These are phyloP conservation scores for Mastomys natalensis DNA, from an alignment of 2,113 vertebrate species.

Conservation along the genomic window DNA sequence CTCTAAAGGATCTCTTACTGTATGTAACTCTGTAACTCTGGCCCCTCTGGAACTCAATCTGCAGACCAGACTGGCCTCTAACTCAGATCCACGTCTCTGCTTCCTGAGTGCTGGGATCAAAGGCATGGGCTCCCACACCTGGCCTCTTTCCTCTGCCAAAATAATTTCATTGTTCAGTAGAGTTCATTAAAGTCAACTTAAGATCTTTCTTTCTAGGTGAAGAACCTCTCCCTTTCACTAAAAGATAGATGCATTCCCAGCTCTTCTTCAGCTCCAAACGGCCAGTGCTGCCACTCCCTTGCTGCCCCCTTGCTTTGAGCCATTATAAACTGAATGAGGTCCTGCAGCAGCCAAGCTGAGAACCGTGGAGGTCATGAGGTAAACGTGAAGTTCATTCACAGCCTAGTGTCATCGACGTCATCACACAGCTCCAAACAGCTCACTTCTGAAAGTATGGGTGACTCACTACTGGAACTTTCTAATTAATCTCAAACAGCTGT, in stretches of 20 bases:
- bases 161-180: not conserved
- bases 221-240: not conserved
- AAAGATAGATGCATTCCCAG: not conserved
- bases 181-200: not conserved
- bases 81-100: not conserved
- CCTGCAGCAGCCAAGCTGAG: not conserved
- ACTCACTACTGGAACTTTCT: not conserved
- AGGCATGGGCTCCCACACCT: fast-evolving
- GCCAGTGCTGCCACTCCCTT: not conserved
- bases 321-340: not conserved
- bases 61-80: not conserved
- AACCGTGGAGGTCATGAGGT: not conserved
- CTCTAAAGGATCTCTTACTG: not conserved
- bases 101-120: not conserved
- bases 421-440: not conserved
- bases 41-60: not conserved
- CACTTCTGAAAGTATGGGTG: no score
- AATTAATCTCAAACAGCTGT: not conserved
- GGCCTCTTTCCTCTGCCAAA: not conserved
- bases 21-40: not conserved
- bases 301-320: not conserved
- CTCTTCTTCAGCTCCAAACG: not conserved
- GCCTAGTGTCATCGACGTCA: not conserved
- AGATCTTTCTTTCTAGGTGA: not conserved
- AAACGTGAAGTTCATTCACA: not conserved